Percentiles rank a stretch among this genome's conserved stretches.
These are phyloP conservation scores for Rotaria sp. DNA, from an alignment of 2,888 invertebrate genomes.

Conservation along the genomic window DNA sequence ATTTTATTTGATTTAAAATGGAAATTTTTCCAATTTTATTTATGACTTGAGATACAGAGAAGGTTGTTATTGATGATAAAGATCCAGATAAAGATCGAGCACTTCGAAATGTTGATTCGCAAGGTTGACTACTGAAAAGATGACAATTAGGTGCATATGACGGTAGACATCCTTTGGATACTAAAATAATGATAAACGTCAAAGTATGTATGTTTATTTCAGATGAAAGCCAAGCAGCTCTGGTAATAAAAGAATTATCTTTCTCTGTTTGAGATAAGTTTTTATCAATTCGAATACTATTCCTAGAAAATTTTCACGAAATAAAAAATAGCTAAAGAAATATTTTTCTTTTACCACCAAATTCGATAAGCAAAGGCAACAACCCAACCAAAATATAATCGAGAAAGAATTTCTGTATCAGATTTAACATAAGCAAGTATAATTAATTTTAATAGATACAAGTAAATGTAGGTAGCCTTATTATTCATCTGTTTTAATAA, in stretches of 20 bases:
- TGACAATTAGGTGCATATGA: neutral
- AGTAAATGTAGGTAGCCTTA: neutral
- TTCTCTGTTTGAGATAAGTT: neutral
- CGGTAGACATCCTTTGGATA: neutral
- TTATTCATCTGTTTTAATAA: neutral
- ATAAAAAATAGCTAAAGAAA: neutral
- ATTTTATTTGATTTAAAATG: no score
- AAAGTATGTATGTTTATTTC: neutral
- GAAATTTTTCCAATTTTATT: no score
- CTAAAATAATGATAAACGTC: neutral
- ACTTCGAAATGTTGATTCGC: neutral
- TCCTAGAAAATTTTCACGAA: neutral
- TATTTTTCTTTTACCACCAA: neutral
- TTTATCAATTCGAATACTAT: neutral
- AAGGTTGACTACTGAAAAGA: neutral
- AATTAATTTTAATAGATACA: neutral
- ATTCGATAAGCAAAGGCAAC: neutral
- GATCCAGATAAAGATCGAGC: neutral
- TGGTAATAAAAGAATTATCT: neutral
- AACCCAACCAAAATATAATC: neutral
- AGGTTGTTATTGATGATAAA: no score
- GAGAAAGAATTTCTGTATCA: neutral
- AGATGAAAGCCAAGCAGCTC: neutral
- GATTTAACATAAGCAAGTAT: neutral
- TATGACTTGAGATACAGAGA: no score